Percentiles rank a stretch among this genome's conserved stretches.
Conservation (phyloP, 2,797 vertebrate genomes). For the Onychomys leucogaster region DNA sequence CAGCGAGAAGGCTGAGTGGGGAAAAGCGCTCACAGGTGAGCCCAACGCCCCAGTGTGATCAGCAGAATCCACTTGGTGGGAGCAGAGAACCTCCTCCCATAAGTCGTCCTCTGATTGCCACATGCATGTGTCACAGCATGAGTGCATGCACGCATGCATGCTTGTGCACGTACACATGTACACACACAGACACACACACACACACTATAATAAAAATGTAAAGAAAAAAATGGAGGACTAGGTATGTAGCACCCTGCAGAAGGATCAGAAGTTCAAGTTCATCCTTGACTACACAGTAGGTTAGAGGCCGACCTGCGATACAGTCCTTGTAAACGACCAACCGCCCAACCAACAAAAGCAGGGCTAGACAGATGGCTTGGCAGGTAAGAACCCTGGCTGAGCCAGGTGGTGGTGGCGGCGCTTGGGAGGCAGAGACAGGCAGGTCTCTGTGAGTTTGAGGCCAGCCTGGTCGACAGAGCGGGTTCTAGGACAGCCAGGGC, state of each 20-base stretch:
- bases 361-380: background rate
- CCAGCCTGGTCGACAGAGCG: too few relatives aligned
- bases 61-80: background rate
- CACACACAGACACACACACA: too few relatives aligned
- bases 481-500: too few relatives aligned
- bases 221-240: background rate
- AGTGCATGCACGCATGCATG: too few relatives aligned
- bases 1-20: background rate
- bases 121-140: background rate
- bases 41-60: background rate
- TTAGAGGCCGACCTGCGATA: background rate
- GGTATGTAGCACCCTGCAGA: background rate
- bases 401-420: too few relatives aligned
- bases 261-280: background rate
- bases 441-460: too few relatives aligned
- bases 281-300: background rate
- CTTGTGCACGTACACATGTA: rapidly evolving
- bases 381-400: background rate
- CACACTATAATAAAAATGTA: background rate
- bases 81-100: background rate
- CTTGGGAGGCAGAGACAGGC: background rate
- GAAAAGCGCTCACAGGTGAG: background rate
- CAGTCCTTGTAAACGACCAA: background rate
- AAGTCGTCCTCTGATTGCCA: background rate
- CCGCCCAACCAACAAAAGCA: background rate